Evolutionary conservation across 2,113 vertebrate species (phyloP), one percentile per base, ranked within the genome.

Genomic region (Psittacus erithacus): DNA sequence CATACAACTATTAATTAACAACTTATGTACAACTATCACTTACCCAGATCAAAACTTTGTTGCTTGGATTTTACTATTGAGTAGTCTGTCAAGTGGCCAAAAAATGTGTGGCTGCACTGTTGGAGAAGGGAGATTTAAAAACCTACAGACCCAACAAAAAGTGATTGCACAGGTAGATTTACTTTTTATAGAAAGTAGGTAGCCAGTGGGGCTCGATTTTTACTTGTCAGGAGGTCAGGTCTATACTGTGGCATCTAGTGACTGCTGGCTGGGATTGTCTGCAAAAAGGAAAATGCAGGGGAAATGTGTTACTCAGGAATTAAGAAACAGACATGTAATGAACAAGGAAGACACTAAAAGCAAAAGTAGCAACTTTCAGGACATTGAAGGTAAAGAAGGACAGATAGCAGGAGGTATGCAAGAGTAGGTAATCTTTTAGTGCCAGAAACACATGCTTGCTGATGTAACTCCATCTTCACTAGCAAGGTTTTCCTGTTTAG

Each of bases 401-500:
- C 27, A 57, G 8, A 29, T 47, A 50, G 28, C 6, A 75, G 73
- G 55, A 84, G 25, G 29, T 39, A 27, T 55, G 33, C 68, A 86
- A 38, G 9, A 27, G 8, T 46, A 60, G 35, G 55, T 68, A 82
- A 91, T 60, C 31, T 68, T 70, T 31, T 24, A 71, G 52, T 64
- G 44, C 44, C 85, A 94, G 79, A 77, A 88, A 38, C 16, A 59
- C 10, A 6, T 13, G 39, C 43, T 46, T 80, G 35, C 7, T 91
- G 38, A 19, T 85, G 31, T 53, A 86, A 82, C 19, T 60, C 8
- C 44, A 39, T 64, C 89, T 89, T 82, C 55, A 44, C 33, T 50
- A 74, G 55, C n/a, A 86, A 90, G 38, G 38, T 70, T 86, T 94
- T 92, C 88, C 71, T 86, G 76, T 83, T 94, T 75, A 74, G 91